Percentiles rank a stretch among this genome's conserved stretches.
Conservation (phyloP, 1,140 invertebrate species). For the Akabosia matsudoensis region DNA sequence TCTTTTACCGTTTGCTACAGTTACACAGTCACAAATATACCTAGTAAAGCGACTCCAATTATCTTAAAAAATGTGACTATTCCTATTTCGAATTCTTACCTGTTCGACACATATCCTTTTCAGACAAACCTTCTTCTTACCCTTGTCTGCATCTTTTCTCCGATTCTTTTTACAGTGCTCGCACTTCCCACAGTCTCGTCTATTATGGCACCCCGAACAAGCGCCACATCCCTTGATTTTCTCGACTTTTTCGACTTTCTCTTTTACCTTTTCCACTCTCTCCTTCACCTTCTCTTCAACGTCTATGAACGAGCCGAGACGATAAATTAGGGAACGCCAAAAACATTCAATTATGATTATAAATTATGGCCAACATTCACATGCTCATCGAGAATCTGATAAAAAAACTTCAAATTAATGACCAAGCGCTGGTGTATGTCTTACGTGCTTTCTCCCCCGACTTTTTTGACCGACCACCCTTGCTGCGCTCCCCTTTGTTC, state of each 20-base stretch:
- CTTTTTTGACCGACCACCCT: conserved; percentile 30
- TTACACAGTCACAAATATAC: too few species aligned
- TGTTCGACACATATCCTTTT: conserved; percentile 56
- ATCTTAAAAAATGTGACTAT: too few species aligned
- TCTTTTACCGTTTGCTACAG: conserved; percentile 15
- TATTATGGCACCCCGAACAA: conserved; percentile 66
- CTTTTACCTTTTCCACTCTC: background rate
- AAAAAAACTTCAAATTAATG: too few species aligned
- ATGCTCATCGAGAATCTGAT: too few species aligned
- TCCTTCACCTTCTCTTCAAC: background rate
- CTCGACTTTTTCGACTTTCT: background rate
- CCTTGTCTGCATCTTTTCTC: conserved; percentile 67
- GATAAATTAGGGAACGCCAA: background rate
- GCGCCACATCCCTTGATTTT: background rate
- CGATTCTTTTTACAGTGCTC: conserved; percentile 73
- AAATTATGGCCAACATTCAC: background rate
- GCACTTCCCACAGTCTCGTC: conserved; percentile 81
- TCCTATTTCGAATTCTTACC: conserved; percentile 51
- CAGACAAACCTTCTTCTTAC: conserved; percentile 47
- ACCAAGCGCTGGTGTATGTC: background rate
- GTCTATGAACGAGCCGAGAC: background rate
- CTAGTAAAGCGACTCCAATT: too few species aligned
- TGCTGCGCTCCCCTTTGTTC: background rate
- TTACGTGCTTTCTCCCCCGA: conserved; percentile 1
- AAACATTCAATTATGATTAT: background rate